A percentile compares a stretch with the other conserved stretches of the same genome.
phyloP scores from a whole-genome alignment of 2,113 vertebrate genomes.

The Colaptes auratus region DNA sequence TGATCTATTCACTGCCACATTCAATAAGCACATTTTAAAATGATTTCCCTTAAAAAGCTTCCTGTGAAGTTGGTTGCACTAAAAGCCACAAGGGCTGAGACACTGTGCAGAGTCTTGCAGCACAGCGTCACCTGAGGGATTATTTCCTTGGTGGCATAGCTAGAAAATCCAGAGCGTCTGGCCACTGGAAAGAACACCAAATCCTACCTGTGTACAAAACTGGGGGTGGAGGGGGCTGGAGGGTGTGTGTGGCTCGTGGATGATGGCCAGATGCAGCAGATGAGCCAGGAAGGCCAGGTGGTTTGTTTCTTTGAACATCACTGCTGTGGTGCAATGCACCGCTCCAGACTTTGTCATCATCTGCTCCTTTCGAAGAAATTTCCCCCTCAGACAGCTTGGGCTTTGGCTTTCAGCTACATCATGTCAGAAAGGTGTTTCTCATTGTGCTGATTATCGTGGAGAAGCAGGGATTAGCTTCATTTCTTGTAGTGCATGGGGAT shows the following conservation, averaged over 20 bases:
- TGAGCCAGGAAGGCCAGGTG: slow-evolving; percentile 6
- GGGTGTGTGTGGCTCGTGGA: background rate
- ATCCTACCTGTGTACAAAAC: background rate
- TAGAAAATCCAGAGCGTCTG: background rate
- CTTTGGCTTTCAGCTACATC: background rate
- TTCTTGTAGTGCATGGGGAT: slow-evolving; percentile 21
- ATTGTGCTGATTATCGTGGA: slow-evolving; percentile 41
- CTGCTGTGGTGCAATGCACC: background rate
- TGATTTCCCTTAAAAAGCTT: too few relatives aligned
- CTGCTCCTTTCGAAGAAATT: background rate
- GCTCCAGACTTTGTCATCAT: background rate
- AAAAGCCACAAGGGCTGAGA: background rate
- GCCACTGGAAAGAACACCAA: background rate
- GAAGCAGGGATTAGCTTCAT: slow-evolving; percentile 13
- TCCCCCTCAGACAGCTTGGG: background rate
- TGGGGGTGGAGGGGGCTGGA: background rate
- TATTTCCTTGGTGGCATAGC: background rate
- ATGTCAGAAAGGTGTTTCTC: slow-evolving; percentile 40
- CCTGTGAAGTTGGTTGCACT: background rate
- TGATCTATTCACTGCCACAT: too few relatives aligned
- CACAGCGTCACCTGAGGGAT: background rate
- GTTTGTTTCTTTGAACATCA: background rate
- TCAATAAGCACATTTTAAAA: too few relatives aligned
- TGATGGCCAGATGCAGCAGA: background rate
- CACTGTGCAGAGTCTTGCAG: background rate